These are phyloP conservation scores for Podarcis siculus DNA, from an alignment of 2,797 vertebrate genomes.

Conservation along the genomic window DNA sequence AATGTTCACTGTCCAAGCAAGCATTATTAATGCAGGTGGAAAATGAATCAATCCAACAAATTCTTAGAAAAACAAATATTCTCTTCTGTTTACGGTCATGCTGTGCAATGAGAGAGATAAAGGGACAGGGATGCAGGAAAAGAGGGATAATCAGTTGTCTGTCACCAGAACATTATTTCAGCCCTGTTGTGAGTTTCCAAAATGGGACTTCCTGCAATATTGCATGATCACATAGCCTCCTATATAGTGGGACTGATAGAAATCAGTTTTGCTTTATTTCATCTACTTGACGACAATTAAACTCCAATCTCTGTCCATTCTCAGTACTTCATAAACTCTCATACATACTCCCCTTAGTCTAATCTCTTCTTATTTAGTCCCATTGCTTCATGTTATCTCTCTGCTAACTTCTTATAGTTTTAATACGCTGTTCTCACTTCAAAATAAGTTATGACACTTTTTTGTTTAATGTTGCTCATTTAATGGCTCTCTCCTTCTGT, in stretches of 20 bases:
- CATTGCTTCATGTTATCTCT: neutral
- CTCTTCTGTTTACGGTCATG: neutral
- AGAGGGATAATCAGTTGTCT: neutral
- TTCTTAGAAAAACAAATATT: neutral
- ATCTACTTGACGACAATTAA: neutral
- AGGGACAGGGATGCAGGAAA: neutral
- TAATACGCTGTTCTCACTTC: neutral
- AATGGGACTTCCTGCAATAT: neutral
- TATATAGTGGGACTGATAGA: neutral
- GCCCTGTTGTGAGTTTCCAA: neutral
- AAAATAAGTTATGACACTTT: constrained; percentile 10
- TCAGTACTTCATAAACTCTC: neutral
- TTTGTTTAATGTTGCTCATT: constrained; percentile 23
- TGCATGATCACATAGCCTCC: neutral
- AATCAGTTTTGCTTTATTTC: neutral
- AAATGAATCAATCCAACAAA: neutral
- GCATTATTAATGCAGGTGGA: neutral
- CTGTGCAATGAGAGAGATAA: neutral
- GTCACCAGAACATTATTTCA: neutral
- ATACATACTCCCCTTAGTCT: too few relatives aligned
- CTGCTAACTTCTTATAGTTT: constrained; percentile 1
- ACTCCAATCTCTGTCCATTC: neutral
- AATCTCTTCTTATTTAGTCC: neutral
- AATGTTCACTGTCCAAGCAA: neutral
- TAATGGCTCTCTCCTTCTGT: constrained; percentile 23